Percentiles rank a stretch among this genome's conserved stretches.
These are phyloP conservation scores for Drepana falcataria DNA, from an alignment of 2,888 invertebrate species.

Conservation along the genomic window DNA sequence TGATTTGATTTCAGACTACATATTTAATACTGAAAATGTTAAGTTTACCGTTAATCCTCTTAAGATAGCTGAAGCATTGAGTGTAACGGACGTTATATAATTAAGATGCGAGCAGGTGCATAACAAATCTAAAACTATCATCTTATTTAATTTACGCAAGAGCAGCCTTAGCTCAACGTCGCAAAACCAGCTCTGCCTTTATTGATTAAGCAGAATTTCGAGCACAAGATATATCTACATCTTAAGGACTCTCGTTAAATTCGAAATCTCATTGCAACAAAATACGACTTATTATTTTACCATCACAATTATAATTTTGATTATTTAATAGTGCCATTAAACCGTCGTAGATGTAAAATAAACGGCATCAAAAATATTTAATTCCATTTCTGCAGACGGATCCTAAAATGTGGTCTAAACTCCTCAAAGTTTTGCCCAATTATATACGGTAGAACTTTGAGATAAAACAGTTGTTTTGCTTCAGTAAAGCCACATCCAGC, in stretches of 20 bases:
- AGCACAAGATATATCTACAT: conserved; percentile 4
- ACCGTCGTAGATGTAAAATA: no score
- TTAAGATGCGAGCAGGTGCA: neutral
- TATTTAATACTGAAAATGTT: no score
- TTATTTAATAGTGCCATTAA: no score
- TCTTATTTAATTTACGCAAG: neutral
- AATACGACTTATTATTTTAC: neutral
- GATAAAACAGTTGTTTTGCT: no score
- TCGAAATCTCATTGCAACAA: neutral
- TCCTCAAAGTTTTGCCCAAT: no score
- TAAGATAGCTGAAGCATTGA: neutral
- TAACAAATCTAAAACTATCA: neutral
- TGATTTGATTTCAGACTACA: no score
- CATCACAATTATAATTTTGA: no score
- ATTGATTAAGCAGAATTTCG: conserved; percentile 24
- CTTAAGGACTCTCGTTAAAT: neutral
- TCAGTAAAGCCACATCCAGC: conserved; percentile 7
- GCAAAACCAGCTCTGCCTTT: conserved; percentile 24
- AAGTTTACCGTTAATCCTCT: no score
- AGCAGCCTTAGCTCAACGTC: neutral
- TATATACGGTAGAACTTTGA: no score
- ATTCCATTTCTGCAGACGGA: no score
- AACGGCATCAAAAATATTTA: no score
- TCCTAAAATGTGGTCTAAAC: no score
- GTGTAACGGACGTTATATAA: neutral